These are phyloP conservation scores for Orchesella cincta DNA, from an alignment of 1,140 invertebrate species.

Conservation along the genomic window DNA sequence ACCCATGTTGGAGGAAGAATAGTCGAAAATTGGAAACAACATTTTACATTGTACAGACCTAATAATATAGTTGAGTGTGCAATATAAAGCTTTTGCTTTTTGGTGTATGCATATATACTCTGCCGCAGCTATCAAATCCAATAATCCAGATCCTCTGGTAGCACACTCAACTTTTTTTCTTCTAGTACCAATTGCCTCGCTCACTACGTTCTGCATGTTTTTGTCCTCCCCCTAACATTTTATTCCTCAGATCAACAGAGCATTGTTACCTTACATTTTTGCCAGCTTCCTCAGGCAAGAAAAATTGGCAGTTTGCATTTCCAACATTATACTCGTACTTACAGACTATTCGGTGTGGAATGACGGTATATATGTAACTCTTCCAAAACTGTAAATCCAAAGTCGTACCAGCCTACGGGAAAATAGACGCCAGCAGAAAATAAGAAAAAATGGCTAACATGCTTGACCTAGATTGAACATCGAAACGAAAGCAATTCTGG, in stretches of 20 bases:
- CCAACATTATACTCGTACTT: too few relatives aligned
- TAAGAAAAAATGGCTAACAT: not conserved
- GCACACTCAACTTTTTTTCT: not conserved
- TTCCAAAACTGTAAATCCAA: too few relatives aligned
- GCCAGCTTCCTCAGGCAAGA: conserved; percentile 9
- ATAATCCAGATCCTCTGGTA: not conserved
- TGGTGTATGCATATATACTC: not conserved
- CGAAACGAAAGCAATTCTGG: conserved; percentile 3
- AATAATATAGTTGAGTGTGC: too few relatives aligned
- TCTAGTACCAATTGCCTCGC: not conserved
- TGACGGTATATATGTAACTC: too few relatives aligned
- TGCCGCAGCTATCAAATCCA: not conserved
- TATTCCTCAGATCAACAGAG: too few relatives aligned
- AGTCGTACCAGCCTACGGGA: too few relatives aligned
- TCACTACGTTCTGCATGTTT: not conserved
- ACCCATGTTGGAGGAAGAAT: not conserved
- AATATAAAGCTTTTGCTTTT: too few relatives aligned
- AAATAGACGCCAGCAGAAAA: too few relatives aligned
- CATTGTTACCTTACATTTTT: too few relatives aligned
- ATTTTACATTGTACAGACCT: not conserved
- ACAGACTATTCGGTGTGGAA: too few relatives aligned
- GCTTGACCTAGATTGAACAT: conserved; percentile 26
- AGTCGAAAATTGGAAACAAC: not conserved
- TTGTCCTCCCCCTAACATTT: not conserved
- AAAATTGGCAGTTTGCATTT: conserved; percentile 19